Base-by-base conservation (phyloP, 2,113 vertebrate species). In the Thymallus thymallus region DNA sequence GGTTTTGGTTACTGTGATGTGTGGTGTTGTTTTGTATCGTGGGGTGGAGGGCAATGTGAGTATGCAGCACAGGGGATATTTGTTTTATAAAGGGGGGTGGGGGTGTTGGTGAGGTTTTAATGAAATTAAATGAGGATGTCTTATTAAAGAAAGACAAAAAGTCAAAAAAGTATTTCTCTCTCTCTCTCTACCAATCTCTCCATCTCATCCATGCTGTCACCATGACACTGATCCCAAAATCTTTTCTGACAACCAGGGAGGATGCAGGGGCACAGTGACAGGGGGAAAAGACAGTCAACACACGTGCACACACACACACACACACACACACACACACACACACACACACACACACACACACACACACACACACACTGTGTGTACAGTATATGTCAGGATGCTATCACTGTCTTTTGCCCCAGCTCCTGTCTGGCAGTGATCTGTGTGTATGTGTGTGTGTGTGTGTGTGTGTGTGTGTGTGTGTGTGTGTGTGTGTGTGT, bases 181-280 rank as follows among this genome's bases (percentile, higher is more conserved):
- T 41, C 7, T 62, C 58, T 72, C n/a, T 46, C 13, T 66, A 22
- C 29, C 60, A 51, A 22, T 46, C 22, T 41, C 35, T 65, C 41
- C 22, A 5, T 46, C n/a, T 70, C 51, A 3, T 3, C 10, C 24
- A 32, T 29, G 26, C 64, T 22, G 16, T 2, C 70, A 30, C 58
- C 6, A 56, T 76, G 73, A 64, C 71, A 82, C 67, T 4, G 84
- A 75, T 75, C 85, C 85, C 71, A 83, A 93, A 92, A 95, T 92
- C 84, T 87, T 85, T 91, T 92, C 30, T 94, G 94, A 95, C 91
- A 95, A 91, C 48, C 90, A 85, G 75, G 79, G 41, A 82, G 79
- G 76, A 51, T 72, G 68, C 45, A 51, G 16, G 56, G 69, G 66
- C 24, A 69, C 55, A 22, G 26, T 78, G 72, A 67, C 61, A 46